Evolutionary conservation across 2,797 vertebrate species (phyloP).

Genomic region (Neosilurus mollespiculum): DNA sequence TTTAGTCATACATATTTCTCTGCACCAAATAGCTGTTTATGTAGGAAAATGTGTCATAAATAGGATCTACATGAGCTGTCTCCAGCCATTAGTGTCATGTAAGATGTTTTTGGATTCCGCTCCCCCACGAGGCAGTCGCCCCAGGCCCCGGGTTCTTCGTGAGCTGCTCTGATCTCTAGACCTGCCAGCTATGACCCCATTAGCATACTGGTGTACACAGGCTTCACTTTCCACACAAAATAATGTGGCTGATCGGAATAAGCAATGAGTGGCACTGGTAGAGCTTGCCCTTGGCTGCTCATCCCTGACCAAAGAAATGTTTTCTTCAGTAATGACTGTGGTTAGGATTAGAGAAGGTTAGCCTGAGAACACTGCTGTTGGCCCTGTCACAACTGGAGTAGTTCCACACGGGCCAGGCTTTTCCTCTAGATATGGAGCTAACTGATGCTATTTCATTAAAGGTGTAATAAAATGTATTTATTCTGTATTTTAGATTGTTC

Average conservation of each 20-base stretch:
- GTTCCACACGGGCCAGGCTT: slow-evolving; percentile 12
- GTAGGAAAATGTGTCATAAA: slow-evolving; percentile 44
- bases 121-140: slow-evolving; percentile 43
- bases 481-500: no score
- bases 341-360: slow-evolving; percentile 41
- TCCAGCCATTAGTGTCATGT: slow-evolving; percentile 54
- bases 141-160: slow-evolving; percentile 46
- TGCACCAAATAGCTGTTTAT: slow-evolving; percentile 43
- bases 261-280: slow-evolving; percentile 36
- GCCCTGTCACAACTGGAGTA: slow-evolving; percentile 12
- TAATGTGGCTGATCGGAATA: slow-evolving; percentile 34
- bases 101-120: slow-evolving; percentile 49
- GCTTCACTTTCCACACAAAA: slow-evolving; percentile 50
- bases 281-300: slow-evolving; percentile 47
- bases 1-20: slow-evolving; percentile 16
- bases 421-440: neutral
- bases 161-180: slow-evolving; percentile 55
- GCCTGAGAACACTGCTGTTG: slow-evolving; percentile 18
- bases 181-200: slow-evolving; percentile 52
- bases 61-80: slow-evolving; percentile 49
- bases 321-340: slow-evolving; percentile 46
- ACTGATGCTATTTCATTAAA: neutral
- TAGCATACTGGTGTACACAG: slow-evolving; percentile 57
- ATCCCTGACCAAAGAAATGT: slow-evolving; percentile 28
- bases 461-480: no score